Conservation (phyloP, 2,888 invertebrate species). For the Brassicogethes aeneus region DNA sequence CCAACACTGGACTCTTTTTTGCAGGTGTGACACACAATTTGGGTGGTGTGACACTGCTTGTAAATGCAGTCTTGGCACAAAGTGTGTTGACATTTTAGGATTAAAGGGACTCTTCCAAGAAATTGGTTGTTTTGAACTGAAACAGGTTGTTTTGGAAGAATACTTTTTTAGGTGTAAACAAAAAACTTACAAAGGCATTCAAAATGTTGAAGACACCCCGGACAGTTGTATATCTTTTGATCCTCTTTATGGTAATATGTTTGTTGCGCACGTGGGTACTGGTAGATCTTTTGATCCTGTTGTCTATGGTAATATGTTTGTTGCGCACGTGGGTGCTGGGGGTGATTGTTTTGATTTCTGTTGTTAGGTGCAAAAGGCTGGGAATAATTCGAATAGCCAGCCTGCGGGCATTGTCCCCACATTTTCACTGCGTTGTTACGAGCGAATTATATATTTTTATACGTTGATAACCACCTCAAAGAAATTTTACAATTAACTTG, state of each 20-base stretch:
- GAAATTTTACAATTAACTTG: too few species aligned
- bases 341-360: too few species aligned
- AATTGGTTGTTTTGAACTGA: constrained; percentile 18
- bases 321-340: background rate
- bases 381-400: too few species aligned
- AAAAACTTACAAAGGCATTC: constrained; percentile 4
- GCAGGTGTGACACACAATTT: constrained; percentile 45
- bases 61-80: constrained; percentile 57
- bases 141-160: too few species aligned
- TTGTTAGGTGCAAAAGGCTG: too few species aligned
- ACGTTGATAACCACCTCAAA: too few species aligned
- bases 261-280: background rate
- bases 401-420: too few species aligned
- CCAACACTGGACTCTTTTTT: constrained; percentile 32
- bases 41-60: constrained; percentile 25
- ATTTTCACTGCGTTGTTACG: too few species aligned
- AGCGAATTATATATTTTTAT: too few species aligned
- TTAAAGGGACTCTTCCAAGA: constrained; percentile 43
- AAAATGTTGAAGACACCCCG: constrained; percentile 10
- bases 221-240: constrained; percentile 11
- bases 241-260: constrained; percentile 3
- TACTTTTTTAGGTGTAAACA: too few species aligned
- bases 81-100: constrained; percentile 58
- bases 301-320: background rate
- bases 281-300: background rate